Evolutionary conservation across 2,113 vertebrate genomes (phyloP), one percentile per base, ranked within the genome.

Genomic region (Pagrus major): DNA sequence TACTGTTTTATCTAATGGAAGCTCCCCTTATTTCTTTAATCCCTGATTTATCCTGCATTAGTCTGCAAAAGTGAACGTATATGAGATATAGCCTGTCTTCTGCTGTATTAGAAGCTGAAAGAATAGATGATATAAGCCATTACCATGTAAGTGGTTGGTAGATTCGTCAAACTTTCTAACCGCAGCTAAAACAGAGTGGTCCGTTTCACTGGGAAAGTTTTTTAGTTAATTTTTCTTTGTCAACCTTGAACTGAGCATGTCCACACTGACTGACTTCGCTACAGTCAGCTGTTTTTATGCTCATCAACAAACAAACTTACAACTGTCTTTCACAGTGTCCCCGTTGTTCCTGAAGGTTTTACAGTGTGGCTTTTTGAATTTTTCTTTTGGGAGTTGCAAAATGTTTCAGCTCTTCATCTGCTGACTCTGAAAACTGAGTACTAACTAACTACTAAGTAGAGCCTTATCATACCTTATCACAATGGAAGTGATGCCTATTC

Each of bases 391-490:
- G n/a, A n/a, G 58, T 8, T 16, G 8, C 4, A 18, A 33, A 46
- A 58, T 71, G 52, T 46, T 58, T 71, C 69, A 58, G 27, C 54
- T 2, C 6, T 56, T 51, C 58, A 37, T 72, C n/a, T 44, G 27
- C 21, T 18, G 29, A 56, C 69, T n/a, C 54, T 71, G 39, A 71
- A 46, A 31, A 33, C 27, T 27, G 29, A 21, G 37, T 15, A 42
- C 4, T 11, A 10, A 18, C 9, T 52, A 18, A 3, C 44, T 33
- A 2, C 33, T 25, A 49, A n/a, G n/a, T n/a, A n/a, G n/a, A n/a
- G 41, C 41, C 41, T 25, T n/a, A 23, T 39, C 33, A 52, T 16
- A 27, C n/a, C 20, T 60, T n/a, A 23, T 60, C 33, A 61, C 37
- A 41, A 23, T 7, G 2, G 12, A 33, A 29, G 39, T 5, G 47